phyloP scores from a whole-genome alignment of 2,888 invertebrate species.

The Drosophila conformis region DNA sequence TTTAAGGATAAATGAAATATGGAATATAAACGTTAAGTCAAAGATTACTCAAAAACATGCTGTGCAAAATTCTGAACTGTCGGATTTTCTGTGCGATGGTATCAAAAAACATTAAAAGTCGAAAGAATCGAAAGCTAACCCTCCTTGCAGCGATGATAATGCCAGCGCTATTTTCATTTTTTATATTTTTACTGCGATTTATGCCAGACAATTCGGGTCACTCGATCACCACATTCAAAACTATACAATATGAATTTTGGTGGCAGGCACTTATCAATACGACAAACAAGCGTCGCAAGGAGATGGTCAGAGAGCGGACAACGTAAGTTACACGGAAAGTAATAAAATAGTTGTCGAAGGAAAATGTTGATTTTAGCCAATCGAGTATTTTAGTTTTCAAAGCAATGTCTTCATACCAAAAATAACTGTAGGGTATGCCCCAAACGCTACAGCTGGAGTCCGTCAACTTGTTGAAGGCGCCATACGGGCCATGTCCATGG shows the following conservation, averaged over 20 bases:
- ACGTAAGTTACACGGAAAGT: constrained; percentile 19
- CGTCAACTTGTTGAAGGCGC: constrained; percentile 30
- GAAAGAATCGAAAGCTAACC: constrained; percentile 16
- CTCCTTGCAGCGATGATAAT: constrained; percentile 20
- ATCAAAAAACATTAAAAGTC: constrained; percentile 25
- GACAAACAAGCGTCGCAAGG: constrained; percentile 10
- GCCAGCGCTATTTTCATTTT: constrained; percentile 28
- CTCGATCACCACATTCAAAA: not conserved
- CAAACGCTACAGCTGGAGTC: constrained; percentile 40
- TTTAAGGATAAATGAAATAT: not conserved
- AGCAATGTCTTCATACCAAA: constrained; percentile 58
- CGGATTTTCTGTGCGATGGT: constrained; percentile 28
- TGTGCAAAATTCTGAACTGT: not conserved
- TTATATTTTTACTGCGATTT: constrained; percentile 19
- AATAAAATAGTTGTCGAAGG: not conserved
- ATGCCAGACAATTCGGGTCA: not conserved
- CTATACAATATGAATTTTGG: constrained; percentile 24
- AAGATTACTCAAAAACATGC: constrained; percentile 1
- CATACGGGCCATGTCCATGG: constrained; percentile 16
- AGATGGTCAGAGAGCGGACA: constrained; percentile 14
- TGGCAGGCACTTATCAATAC: constrained; percentile 30
- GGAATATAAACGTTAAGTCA: not conserved
- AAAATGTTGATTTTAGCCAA: not conserved
- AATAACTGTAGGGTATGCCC: constrained; percentile 49
- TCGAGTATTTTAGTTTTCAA: constrained; percentile 37